phyloP scores from a whole-genome alignment of 37 sponge, comb jelly and placozoan genomes.

The Trichoplax adhaerens region DNA sequence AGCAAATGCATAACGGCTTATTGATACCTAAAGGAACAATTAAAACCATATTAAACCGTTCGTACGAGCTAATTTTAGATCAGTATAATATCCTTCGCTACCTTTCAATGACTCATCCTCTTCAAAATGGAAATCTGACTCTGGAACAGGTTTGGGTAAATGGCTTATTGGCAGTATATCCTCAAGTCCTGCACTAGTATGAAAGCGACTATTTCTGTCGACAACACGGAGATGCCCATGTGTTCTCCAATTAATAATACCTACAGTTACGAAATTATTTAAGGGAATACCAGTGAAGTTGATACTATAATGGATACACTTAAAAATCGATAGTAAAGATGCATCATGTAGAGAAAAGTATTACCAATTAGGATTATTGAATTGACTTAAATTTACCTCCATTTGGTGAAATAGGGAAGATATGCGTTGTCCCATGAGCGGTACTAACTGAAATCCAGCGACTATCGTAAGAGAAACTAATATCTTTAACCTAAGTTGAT shows the following conservation, averaged over 20 bases:
- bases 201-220: slow-evolving; percentile 30
- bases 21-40: too few relatives aligned
- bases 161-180: neutral
- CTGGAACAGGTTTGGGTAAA: too few relatives aligned
- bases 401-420: slow-evolving; percentile 86
- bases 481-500: slow-evolving; percentile 46
- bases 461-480: slow-evolving; percentile 68
- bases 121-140: too few relatives aligned
- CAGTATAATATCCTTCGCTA: too few relatives aligned
- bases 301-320: too few relatives aligned
- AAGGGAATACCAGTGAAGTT: too few relatives aligned
- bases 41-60: too few relatives aligned
- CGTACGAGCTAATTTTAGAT: too few relatives aligned
- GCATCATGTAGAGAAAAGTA: neutral
- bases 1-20: too few relatives aligned
- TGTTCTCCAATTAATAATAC: neutral
- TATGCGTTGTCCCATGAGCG: slow-evolving; percentile 74
- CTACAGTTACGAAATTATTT: too few relatives aligned
- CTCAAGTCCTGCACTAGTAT: slow-evolving; percentile 87
- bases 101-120: too few relatives aligned
- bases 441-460: slow-evolving; percentile 76
- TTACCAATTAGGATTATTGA: neutral
- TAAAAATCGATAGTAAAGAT: too few relatives aligned
- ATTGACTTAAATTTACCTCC: slow-evolving; percentile 29
- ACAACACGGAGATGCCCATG: neutral